phyloP scores from a whole-genome alignment of 1,140 invertebrate species.

The Scaptodrosophila lebanonensis region DNA sequence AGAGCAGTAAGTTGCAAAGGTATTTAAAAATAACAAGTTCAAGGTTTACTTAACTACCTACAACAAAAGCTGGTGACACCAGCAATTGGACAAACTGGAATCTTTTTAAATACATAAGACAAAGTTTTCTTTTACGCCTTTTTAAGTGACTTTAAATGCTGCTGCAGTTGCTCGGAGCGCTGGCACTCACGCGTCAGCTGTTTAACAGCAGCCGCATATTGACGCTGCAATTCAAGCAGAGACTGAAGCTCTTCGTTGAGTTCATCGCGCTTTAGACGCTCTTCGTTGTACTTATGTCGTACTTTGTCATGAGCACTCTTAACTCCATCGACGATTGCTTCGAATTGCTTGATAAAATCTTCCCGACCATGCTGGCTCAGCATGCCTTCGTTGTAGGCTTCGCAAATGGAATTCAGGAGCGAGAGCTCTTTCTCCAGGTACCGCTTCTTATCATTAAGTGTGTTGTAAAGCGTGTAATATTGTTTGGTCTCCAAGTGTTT shows the following conservation, averaged over 20 bases:
- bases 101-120: too few species aligned
- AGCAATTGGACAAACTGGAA: too few species aligned
- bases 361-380: constrained; percentile 84
- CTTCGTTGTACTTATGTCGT: constrained; percentile 81
- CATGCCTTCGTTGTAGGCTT: constrained; percentile 92
- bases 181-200: constrained; percentile 87
- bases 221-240: constrained; percentile 88
- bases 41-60: too few species aligned
- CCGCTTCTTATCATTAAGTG: constrained; percentile 93
- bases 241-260: constrained; percentile 84
- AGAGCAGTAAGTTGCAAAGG: background rate
- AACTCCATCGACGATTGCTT: constrained; percentile 90
- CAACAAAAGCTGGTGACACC: background rate
- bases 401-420: constrained; percentile 94
- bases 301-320: constrained; percentile 89
- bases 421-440: constrained; percentile 95
- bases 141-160: constrained; percentile 71
- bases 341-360: constrained; percentile 92
- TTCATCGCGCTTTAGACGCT: constrained; percentile 85
- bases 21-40: background rate
- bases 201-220: constrained; percentile 90
- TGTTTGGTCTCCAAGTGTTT: constrained; percentile 98
- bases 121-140: too few species aligned
- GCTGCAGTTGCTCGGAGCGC: constrained; percentile 81
- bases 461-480: constrained; percentile 97